Percentiles rank a stretch among this genome's conserved stretches.
Conservation (phyloP, 2,797 vertebrate species). For the Lycodopsis pacificus region DNA sequence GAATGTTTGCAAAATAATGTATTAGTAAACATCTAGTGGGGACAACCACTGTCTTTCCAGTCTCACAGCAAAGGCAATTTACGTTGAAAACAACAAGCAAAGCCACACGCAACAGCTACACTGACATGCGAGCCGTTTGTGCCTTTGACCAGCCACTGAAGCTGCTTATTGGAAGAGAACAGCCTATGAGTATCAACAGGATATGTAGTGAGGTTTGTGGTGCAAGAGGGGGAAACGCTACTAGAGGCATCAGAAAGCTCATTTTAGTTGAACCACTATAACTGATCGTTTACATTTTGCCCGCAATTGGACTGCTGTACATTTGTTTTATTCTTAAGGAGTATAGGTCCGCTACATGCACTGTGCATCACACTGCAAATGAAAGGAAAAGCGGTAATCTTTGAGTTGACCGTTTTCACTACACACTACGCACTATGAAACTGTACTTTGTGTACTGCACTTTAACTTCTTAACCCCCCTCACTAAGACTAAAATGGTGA, state of each 20-base stretch:
- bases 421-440: background rate
- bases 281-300: too few relatives aligned
- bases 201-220: background rate
- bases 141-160: conserved; percentile 36
- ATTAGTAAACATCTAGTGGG: too few relatives aligned
- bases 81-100: too few relatives aligned
- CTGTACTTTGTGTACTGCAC: background rate
- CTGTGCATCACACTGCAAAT: background rate
- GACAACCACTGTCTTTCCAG: too few relatives aligned
- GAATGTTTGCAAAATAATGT: too few relatives aligned
- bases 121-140: background rate
- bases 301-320: too few relatives aligned
- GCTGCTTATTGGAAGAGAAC: conserved; percentile 13
- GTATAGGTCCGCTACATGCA: background rate
- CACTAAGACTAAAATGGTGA: background rate
- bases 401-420: background rate
- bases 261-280: background rate
- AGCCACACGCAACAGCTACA: too few relatives aligned
- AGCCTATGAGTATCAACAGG: background rate
- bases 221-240: accelerated
- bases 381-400: background rate
- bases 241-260: background rate
- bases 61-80: too few relatives aligned
- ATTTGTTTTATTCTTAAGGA: background rate
- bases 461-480: background rate